A percentile compares a stretch with the other conserved stretches of the same genome.
Conservation (phyloP, 37 sponge, comb jelly and placozoan species). For the Oscarella lobularis region DNA sequence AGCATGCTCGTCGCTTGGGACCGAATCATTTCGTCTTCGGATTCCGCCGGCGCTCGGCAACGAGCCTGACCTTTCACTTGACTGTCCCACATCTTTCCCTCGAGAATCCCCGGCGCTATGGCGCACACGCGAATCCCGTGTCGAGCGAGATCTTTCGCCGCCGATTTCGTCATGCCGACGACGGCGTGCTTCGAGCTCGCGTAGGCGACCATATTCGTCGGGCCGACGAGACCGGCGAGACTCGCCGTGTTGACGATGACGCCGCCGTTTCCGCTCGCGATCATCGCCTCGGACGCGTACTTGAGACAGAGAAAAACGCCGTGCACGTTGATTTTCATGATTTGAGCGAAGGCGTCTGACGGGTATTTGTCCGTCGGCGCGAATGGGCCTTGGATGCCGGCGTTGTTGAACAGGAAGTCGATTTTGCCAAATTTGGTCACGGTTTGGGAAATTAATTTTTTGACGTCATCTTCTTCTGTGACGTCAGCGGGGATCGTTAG, state of each 20-base stretch:
- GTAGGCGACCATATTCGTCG: conserved; percentile 71
- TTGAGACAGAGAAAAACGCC: conserved; percentile 66
- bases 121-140: conserved; percentile 65
- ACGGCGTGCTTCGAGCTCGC: conserved; percentile 76
- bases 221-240: conserved; percentile 62
- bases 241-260: conserved; percentile 82
- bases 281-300: conserved; percentile 45
- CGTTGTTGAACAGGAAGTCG: conserved; percentile 72
- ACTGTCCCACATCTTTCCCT: conserved; percentile 57
- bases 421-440: conserved; percentile 26
- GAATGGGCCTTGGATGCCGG: conserved; percentile 66
- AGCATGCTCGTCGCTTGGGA: background rate
- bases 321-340: conserved; percentile 39
- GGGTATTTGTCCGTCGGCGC: conserved; percentile 30
- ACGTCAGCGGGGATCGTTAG: conserved; percentile 23
- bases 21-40: background rate
- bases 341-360: conserved; percentile 14
- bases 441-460: conserved; percentile 20
- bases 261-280: conserved; percentile 19
- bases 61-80: conserved; percentile 50
- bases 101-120: conserved; percentile 61
- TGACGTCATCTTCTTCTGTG: conserved; percentile 36
- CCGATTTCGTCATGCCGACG: conserved; percentile 60
- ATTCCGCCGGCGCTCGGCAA: conserved; percentile 14
- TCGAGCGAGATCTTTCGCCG: conserved; percentile 67